These are phyloP conservation scores for Miniopterus natalensis DNA, from an alignment of 2,113 vertebrate genomes.

Conservation along the genomic window DNA sequence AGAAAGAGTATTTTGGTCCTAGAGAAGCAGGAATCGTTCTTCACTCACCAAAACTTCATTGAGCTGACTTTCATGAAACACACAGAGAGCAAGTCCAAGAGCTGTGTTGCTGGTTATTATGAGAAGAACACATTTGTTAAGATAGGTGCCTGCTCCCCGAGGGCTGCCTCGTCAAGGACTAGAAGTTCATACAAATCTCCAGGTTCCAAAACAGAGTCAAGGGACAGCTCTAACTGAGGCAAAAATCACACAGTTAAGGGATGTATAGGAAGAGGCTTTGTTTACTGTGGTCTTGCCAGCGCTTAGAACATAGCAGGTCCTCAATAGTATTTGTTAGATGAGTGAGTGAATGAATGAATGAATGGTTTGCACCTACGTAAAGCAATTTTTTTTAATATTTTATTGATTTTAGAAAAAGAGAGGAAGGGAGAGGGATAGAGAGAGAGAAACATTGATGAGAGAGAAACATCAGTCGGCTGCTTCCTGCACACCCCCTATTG, in stretches of 20 bases:
- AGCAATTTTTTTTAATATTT: too few species aligned
- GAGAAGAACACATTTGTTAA: too few species aligned
- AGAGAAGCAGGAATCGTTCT: neutral
- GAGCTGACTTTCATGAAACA: neutral
- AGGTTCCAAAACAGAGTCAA: neutral
- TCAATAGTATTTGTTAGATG: too few species aligned
- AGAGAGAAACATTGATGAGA: too few species aligned
- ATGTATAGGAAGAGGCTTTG: neutral
- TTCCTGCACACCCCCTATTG: too few species aligned
- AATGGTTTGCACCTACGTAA: too few species aligned
- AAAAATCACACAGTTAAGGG: neutral
- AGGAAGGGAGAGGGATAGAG: too few species aligned
- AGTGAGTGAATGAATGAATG: too few species aligned
- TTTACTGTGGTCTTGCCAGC: too few species aligned
- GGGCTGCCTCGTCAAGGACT: too few species aligned
- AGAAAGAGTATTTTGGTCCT: neutral
- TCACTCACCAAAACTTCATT: neutral
- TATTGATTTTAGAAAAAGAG: neutral
- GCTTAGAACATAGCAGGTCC: too few species aligned
- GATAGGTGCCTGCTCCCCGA: neutral
- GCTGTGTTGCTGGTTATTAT: fast-evolving
- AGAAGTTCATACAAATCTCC: neutral
- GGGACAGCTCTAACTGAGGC: neutral
- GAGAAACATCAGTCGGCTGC: too few species aligned
- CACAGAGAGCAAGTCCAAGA: neutral